Conservation (phyloP, 2,797 vertebrate genomes). For the Liasis olivaceus region DNA sequence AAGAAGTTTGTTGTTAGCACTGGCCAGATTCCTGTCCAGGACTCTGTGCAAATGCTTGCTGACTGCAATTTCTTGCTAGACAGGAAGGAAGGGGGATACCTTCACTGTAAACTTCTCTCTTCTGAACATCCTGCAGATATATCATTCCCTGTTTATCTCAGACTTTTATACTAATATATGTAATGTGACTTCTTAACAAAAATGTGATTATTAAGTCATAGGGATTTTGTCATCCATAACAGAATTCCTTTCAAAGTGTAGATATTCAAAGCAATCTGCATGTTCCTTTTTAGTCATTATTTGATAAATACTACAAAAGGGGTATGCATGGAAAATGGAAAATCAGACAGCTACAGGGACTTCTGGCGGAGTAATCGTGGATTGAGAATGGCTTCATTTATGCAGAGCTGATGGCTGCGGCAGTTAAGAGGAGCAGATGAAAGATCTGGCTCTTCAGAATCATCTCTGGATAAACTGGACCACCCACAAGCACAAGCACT, state of each 20-base stretch:
- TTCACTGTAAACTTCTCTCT: not conserved
- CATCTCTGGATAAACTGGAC: no score
- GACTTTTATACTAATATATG: no score
- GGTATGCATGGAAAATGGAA: not conserved
- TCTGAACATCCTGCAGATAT: constrained; percentile 18
- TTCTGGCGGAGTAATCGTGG: no score
- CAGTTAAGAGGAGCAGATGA: no score
- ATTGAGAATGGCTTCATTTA: no score
- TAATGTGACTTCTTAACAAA: not conserved
- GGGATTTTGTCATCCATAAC: not conserved
- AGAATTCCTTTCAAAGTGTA: not conserved
- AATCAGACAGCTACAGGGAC: not conserved
- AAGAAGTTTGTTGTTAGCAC: not conserved
- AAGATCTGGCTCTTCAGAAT: no score
- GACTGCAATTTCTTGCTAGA: not conserved
- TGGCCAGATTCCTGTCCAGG: not conserved
- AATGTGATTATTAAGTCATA: not conserved
- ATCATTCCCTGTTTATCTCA: no score
- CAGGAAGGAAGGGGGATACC: not conserved
- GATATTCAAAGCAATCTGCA: not conserved
- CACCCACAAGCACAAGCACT: no score
- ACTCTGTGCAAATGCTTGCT: not conserved
- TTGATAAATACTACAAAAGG: not conserved
- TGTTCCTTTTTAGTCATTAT: not conserved
- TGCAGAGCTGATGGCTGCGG: no score